These are phyloP conservation scores for Psococerastis gibbosa DNA, from an alignment of 2,888 invertebrate species.

Conservation along the genomic window DNA sequence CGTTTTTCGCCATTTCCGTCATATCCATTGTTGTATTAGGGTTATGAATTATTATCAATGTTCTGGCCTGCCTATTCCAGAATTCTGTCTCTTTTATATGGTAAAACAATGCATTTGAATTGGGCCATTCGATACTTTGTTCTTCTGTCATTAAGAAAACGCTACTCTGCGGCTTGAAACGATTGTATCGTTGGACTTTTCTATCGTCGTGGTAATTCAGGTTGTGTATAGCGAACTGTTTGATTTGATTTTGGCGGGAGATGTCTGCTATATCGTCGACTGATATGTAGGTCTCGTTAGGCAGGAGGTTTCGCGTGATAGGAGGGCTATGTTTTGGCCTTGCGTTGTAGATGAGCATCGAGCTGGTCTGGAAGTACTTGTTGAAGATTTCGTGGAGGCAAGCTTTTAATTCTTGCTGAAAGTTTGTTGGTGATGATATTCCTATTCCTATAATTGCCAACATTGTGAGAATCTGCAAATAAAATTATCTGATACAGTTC, in stretches of 20 bases:
- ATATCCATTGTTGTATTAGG: background rate
- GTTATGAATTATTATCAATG: background rate
- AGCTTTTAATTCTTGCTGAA: conserved; percentile 22
- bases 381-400: background rate
- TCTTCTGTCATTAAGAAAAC: background rate
- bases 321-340: too few species aligned
- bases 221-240: too few species aligned
- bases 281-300: too few species aligned
- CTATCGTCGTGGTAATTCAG: too few species aligned
- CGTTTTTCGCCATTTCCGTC: background rate
- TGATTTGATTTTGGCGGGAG: too few species aligned
- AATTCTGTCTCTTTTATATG: conserved; percentile 1
- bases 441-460: too few species aligned
- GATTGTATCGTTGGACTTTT: too few species aligned
- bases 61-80: background rate
- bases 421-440: too few species aligned
- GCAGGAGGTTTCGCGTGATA: too few species aligned
- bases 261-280: too few species aligned
- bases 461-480: too few species aligned
- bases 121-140: background rate
- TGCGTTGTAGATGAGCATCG: background rate
- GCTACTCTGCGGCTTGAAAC: background rate
- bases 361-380: background rate
- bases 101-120: background rate
- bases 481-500: too few species aligned